A percentile compares a stretch with the other conserved stretches of the same genome.
These are phyloP conservation scores for Montipora capricornis DNA, from an alignment of 64 coral and sea anemone species.

Conservation along the genomic window DNA sequence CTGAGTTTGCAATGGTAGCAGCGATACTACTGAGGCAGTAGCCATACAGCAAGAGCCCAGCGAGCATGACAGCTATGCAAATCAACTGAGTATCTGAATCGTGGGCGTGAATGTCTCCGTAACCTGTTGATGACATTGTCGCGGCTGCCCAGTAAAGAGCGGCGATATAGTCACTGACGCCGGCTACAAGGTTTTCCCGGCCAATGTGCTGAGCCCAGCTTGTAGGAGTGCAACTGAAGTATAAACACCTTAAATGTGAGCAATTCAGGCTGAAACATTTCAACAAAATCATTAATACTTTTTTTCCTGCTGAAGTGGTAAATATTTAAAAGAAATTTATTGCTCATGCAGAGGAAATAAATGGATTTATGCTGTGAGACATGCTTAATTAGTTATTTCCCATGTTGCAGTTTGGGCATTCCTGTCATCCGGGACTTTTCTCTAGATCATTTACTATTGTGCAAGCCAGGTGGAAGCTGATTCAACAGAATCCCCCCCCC, in stretches of 20 bases:
- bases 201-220: slow-evolving; percentile 85
- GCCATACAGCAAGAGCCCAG: slow-evolving; percentile 83
- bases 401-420: no score
- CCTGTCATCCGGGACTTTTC: no score
- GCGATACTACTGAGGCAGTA: slow-evolving; percentile 91
- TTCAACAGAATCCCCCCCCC: no score
- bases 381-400: no score
- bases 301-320: no score
- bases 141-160: slow-evolving; percentile 91
- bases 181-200: background rate
- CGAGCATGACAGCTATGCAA: slow-evolving; percentile 77
- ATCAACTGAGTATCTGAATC: slow-evolving; percentile 76
- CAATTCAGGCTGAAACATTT: background rate
- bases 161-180: slow-evolving; percentile 67
- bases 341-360: no score
- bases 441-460: no score
- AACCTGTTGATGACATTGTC: slow-evolving; percentile 93
- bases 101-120: slow-evolving; percentile 94
- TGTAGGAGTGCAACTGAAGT: slow-evolving; percentile 4
- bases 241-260: background rate
- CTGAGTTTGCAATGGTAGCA: slow-evolving; percentile 85
- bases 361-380: no score
- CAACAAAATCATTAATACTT: no score
- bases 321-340: no score
- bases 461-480: no score